phyloP scores from a whole-genome alignment of 2,113 vertebrate species.

The Scortum barcoo region DNA sequence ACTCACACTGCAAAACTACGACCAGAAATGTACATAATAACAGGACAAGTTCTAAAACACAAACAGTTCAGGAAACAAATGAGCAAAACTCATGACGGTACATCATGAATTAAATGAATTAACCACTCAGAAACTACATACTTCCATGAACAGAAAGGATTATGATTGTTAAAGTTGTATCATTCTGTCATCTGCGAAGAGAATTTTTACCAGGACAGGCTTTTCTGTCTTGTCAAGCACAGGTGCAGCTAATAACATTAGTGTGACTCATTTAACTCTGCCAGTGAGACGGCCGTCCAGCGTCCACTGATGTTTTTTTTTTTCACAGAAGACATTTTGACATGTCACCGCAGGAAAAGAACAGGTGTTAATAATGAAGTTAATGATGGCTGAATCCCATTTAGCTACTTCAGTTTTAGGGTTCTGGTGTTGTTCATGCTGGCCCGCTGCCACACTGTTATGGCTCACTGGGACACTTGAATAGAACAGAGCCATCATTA shows the following conservation, averaged over 20 bases:
- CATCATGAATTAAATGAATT: neutral
- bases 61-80: neutral
- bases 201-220: too few relatives aligned
- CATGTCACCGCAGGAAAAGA: neutral
- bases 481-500: neutral
- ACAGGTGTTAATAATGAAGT: neutral
- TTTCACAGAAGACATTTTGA: neutral
- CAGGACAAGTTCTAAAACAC: neutral
- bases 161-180: neutral
- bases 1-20: neutral
- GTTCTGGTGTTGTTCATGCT: neutral
- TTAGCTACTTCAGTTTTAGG: neutral
- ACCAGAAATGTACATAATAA: conserved; percentile 3
- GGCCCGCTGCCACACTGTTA: neutral
- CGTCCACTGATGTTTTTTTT: too few relatives aligned
- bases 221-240: neutral
- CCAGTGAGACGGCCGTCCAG: neutral
- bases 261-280: neutral
- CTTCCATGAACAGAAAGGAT: too few relatives aligned
- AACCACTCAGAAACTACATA: neutral
- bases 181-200: neutral
- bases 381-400: neutral
- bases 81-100: neutral
- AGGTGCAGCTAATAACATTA: neutral
- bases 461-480: neutral